Evolutionary conservation across 2,888 invertebrate genomes (phyloP).

Genomic region (Geophilus truncorum): DNA sequence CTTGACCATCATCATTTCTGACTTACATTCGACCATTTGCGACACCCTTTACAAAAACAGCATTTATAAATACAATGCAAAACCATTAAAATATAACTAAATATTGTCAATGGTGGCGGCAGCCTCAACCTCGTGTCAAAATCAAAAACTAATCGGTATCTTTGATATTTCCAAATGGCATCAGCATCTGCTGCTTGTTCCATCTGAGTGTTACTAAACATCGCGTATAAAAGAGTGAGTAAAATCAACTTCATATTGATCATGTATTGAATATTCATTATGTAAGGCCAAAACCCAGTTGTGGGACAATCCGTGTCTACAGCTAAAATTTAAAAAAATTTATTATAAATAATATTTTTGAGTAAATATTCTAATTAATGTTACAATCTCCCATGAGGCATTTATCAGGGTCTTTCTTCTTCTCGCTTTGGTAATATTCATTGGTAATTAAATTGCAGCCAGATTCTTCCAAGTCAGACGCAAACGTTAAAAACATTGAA

Average conservation of each 20-base stretch:
- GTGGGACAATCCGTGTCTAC: slow-evolving; percentile 34
- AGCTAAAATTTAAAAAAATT: neutral
- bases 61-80: neutral
- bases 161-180: slow-evolving; percentile 47
- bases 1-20: too few relatives aligned
- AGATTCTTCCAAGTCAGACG: slow-evolving; percentile 43
- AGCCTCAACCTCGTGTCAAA: slow-evolving; percentile 46
- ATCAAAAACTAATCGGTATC: slow-evolving; percentile 46
- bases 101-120: slow-evolving; percentile 46
- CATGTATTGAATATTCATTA: slow-evolving; percentile 43
- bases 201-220: slow-evolving; percentile 42
- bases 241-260: slow-evolving; percentile 45
- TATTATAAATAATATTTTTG: neutral
- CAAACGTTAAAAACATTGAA: slow-evolving; percentile 49
- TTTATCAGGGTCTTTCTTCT: neutral
- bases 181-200: slow-evolving; percentile 44
- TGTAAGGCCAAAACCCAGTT: slow-evolving; percentile 38
- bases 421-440: neutral
- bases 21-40: neutral
- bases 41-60: neutral
- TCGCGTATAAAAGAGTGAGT: slow-evolving; percentile 47
- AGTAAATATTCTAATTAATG: neutral
- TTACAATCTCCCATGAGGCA: slow-evolving; percentile 14
- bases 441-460: neutral
- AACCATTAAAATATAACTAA: slow-evolving; percentile 36